These are phyloP conservation scores for Ctenochaetus hawaiiensis DNA, from an alignment of 2,797 vertebrate species.

Conservation along the genomic window DNA sequence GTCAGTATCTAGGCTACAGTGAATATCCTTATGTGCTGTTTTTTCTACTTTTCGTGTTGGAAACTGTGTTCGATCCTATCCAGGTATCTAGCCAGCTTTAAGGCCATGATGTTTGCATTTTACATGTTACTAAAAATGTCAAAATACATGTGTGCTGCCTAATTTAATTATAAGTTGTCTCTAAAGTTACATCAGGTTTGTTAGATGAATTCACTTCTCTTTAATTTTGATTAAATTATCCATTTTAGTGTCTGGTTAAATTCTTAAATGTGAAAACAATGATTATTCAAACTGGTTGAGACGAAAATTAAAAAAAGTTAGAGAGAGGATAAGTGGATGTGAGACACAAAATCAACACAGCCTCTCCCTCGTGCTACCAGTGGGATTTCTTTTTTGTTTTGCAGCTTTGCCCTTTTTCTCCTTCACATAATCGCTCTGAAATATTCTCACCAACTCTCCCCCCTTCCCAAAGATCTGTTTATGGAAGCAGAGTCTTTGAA, in stretches of 20 bases:
- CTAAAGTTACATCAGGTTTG: constrained; percentile 1
- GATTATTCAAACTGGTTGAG: background rate
- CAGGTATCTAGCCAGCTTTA: background rate
- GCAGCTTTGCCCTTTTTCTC: constrained; percentile 59
- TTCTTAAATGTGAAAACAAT: background rate
- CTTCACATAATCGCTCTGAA: constrained; percentile 57
- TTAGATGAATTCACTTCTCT: background rate
- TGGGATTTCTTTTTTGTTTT: constrained; percentile 49
- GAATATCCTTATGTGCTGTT: background rate
- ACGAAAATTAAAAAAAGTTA: constrained; percentile 5
- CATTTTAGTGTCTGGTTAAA: background rate
- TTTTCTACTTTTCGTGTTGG: background rate
- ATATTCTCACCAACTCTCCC: constrained; percentile 51
- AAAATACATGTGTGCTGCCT: background rate
- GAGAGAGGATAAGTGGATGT: constrained; percentile 37
- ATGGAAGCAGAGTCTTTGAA: constrained; percentile 83
- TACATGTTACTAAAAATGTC: too few species aligned
- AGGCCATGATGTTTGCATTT: background rate
- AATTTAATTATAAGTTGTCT: background rate
- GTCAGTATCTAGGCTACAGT: background rate
- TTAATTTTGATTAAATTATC: background rate
- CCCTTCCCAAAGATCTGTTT: constrained; percentile 75
- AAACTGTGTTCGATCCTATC: background rate
- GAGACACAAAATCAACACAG: constrained; percentile 52
- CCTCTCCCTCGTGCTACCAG: constrained; percentile 19